phyloP scores from a whole-genome alignment of 2,113 vertebrate genomes.

The Guaruba guarouba region DNA sequence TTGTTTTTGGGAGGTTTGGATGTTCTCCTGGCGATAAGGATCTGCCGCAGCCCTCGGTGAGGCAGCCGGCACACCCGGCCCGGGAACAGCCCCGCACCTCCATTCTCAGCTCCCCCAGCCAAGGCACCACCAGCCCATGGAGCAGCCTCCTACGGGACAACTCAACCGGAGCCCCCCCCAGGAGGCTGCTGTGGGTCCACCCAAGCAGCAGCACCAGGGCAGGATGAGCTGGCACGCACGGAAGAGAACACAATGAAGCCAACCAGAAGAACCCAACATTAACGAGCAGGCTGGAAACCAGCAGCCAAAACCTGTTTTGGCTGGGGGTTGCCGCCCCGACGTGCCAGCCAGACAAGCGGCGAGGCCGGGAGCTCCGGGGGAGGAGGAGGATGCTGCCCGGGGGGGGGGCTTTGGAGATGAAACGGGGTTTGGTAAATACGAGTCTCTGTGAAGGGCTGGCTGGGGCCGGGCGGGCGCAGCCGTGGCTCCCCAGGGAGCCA shows the following conservation, averaged over 20 bases:
- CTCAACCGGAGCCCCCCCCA: not conserved
- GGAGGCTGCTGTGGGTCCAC: not conserved
- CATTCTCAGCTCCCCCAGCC: not conserved
- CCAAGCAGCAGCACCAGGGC: not conserved
- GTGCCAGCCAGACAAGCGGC: not conserved
- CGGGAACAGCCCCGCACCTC: not conserved
- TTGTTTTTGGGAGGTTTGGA: not conserved
- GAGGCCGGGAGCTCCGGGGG: not conserved
- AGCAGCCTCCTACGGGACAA: not conserved
- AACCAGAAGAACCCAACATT: not conserved
- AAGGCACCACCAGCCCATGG: fast-evolving
- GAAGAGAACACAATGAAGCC: not conserved
- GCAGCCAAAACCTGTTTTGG: slow-evolving; percentile 51
- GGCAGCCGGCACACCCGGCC: not conserved
- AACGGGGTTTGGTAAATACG: not conserved
- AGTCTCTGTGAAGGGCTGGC: not conserved
- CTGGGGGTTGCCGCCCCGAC: slow-evolving; percentile 11
- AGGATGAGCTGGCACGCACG: not conserved
- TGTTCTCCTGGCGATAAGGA: not conserved
- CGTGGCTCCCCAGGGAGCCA: not conserved
- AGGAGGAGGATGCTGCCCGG: not conserved
- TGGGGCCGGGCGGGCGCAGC: not conserved
- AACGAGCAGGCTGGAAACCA: slow-evolving; percentile 38
- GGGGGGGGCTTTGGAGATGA: not conserved
- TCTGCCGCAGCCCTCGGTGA: not conserved